Base-by-base conservation (phyloP, 2,113 vertebrate species). In the Phalacrocorax aristotelis region DNA sequence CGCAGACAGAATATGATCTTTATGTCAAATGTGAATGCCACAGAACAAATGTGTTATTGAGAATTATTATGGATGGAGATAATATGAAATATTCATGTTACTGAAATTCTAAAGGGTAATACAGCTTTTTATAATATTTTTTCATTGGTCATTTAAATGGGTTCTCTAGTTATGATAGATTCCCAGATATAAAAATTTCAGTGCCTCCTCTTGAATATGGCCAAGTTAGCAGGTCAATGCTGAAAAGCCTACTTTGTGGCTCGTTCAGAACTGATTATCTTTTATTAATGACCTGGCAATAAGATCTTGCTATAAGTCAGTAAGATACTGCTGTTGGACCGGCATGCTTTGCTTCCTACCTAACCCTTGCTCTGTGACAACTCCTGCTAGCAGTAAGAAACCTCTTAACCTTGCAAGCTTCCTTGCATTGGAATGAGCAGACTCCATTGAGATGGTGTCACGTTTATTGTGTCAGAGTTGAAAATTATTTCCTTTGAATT, bases 231-330 rank as follows among this genome's bases (percentile, higher is more conserved):
- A 93, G 68, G 91, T 89, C 25, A 48, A 30, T 1, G 2, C 57
- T 87, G 92, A 91, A 93, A 91, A 75, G 60, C 46, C 96, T 97
- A 88, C 85, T 96, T 97, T 90, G 89, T 92, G 46, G 32, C 23
- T 88, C 3, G 1, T 58, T 93, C 46, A 71, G 66, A 87, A 80
- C 25, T 38, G 20, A 40, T 78, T 75, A 29, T 61, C 49, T 89
- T 93, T 81, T 51, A 48, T 76, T 58, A 68, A 89, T 87, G n/a
- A 90, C 22, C 71, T 85, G 82, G 30, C 62, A 94, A 44, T 46
- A 76, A n/a, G 38, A 72, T 52, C 38, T 72, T 87, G 48, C 78
- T 93, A 2, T 61, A 57, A 89, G 57, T 42, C 78, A 91, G 32
- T 87, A 20, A 92, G 76, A 62, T 69, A 51, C 66, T 86, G 88